A percentile compares a stretch with the other conserved stretches of the same genome.
Evolutionary conservation across 2,113 vertebrate species (phyloP).

Genomic region (Lonchura striata): DNA sequence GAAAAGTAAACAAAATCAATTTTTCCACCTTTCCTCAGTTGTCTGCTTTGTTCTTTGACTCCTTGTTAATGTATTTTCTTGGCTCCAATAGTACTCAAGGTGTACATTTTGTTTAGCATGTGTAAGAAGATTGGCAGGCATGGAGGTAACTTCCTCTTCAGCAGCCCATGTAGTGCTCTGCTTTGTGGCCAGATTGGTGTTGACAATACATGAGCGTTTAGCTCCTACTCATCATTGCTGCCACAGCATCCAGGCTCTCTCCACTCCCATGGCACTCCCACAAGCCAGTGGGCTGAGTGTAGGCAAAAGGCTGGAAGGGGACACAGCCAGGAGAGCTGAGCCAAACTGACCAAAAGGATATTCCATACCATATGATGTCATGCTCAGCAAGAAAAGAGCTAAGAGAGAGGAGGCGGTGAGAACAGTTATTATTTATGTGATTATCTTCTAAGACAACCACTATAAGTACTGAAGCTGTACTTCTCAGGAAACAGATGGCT

Average conservation of each 20-base stretch:
- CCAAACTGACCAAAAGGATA: neutral
- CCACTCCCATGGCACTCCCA: neutral
- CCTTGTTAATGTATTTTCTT: neutral
- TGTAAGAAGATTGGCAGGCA: neutral
- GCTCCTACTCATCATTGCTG: neutral
- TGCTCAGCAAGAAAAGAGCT: neutral
- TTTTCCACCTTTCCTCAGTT: neutral
- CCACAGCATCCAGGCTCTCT: neutral
- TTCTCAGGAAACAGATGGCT: neutral
- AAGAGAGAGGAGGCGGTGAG: neutral
- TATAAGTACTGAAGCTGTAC: neutral
- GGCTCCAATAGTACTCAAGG: neutral
- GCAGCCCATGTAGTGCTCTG: neutral
- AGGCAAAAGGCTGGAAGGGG: neutral
- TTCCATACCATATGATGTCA: neutral
- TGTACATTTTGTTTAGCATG: neutral
- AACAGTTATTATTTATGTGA: neutral
- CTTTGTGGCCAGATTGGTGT: neutral
- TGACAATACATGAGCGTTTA: neutral
- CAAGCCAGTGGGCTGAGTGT: neutral
- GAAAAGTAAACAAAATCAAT: neutral
- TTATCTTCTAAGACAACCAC: neutral
- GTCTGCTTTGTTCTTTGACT: neutral
- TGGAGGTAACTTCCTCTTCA: neutral
- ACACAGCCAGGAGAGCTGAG: neutral